phyloP scores from a whole-genome alignment of 2,888 invertebrate genomes.

The Drosophila subsilvestris region DNA sequence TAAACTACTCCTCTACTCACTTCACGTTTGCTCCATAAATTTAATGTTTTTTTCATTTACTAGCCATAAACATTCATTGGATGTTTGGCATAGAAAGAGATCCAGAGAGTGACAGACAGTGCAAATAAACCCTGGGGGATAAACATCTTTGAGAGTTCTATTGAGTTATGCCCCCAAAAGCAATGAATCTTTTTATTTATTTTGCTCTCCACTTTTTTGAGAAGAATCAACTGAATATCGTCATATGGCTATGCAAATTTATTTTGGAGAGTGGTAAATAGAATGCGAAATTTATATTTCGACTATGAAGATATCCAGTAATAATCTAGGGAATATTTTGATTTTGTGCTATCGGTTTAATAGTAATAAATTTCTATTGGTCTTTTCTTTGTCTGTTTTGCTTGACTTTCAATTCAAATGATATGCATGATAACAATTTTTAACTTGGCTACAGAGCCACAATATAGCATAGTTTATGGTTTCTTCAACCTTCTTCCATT shows the following conservation, averaged over 20 bases:
- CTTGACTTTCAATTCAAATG: no score
- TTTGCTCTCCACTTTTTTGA: neutral
- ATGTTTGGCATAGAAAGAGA: slow-evolving; percentile 7
- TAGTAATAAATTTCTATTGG: no score
- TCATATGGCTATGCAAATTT: neutral
- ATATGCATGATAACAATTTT: no score
- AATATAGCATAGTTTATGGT: neutral
- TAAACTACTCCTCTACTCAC: slow-evolving; percentile 7
- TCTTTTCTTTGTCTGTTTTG: no score
- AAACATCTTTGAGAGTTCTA: slow-evolving; percentile 11
- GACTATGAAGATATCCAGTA: neutral
- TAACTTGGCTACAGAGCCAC: no score
- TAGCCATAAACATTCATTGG: slow-evolving; percentile 23
- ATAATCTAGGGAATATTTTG: neutral
- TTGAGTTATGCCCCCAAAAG: neutral
- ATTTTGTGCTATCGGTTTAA: neutral
- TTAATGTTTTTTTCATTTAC: slow-evolving; percentile 32
- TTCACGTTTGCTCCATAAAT: slow-evolving; percentile 23
- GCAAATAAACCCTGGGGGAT: neutral
- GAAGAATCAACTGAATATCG: neutral
- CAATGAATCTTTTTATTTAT: slow-evolving; percentile 6
- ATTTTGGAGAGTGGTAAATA: neutral
- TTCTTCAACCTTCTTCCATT: neutral
- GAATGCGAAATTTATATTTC: neutral
- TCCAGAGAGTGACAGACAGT: neutral